Base-by-base conservation (phyloP, 1,140 invertebrate species). In the Neotoxoptera formosana region DNA sequence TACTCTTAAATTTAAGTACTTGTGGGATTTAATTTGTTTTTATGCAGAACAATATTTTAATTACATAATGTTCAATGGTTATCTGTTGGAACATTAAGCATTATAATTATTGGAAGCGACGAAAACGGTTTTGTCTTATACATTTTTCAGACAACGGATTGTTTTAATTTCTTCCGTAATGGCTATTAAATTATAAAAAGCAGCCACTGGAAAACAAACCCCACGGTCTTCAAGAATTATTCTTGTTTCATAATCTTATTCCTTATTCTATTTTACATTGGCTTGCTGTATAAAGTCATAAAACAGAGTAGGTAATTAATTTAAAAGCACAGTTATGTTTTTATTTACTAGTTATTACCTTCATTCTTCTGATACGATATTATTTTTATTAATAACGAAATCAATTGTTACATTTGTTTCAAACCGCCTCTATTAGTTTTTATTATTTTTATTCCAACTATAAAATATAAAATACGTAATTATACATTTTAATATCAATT, bases 131-230 rank as follows among this genome's bases (percentile, higher is more conserved):
- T 30, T 53, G n/a, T 53, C 76, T 86, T 93, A 45, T 93, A 45
- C 41, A 53, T 93, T 86, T 84, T 81, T 76, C 36, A 93, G 81
- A 56, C 91, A 51, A 56, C 91, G 76, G 91, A 86, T 93, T 93
- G 91, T 84, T 93, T 93, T 93, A 93, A 93, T 93, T 93, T 93
- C 91, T 83, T 93, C 53, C 25, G 76, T 93, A 93, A 93, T 93
- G 48, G 36, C 91, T 93, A 84, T 93, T 93, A 93, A 93, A 93
- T 93, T 81, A 53, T 86, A 84, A 86, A 86, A 93, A 34, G 47
- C 91, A 93, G 23, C n/a, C 67, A 93, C 81, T 93, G 81, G 76
- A 93, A 91, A 86, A 93, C 47, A 53, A 93, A 86, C 34, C 23
- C 45, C 48, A 84, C 34, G 17, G 23, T 86, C 36, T 56, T 93